Evolutionary conservation across 2,797 vertebrate genomes (phyloP), one percentile per base, ranked within the genome.

Genomic region (Danio albolineatus): DNA sequence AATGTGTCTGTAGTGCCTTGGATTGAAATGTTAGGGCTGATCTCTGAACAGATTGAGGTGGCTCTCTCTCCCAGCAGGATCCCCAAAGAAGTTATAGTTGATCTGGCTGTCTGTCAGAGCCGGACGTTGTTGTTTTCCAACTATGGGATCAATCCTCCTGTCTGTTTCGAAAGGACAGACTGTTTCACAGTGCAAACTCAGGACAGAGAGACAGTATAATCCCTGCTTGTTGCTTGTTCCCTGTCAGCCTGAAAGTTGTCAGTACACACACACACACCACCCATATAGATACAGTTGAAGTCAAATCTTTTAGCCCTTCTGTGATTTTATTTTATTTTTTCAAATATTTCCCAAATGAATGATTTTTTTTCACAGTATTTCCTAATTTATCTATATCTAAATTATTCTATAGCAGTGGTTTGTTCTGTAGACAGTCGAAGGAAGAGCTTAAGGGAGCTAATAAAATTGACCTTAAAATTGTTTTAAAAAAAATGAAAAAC

Each of bases 41-140:
- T 60, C 9, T 70, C 54, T 64, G 4, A 70, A 56, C 79, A 65
- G 88, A 83, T 89, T 87, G 72, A 87, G 88, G 89, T 82, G 90
- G 89, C 80, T 90, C 83, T 91, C 81, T 85, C 85, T 90, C 71
- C 56, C 62, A 80, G 66, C 64, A 69, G 60, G 57, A 87, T 89
- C 86, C 88, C 70, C n/a, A 43, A 86, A 88, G 86, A 72, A 82
- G 87, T 89, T 78, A 46, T 88, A 90, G 89, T 92, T 90, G 92
- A 93, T 93, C 88, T 88, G 79, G 75, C 10, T 87, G 84, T 91
- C 87, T 91, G 88, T 92, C 89, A 89, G 83, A 86, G 76, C 57
- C 71, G 60, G 67, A 73, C 62, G 84, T 71, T 83, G 85, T 87
- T 82, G 73, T 28, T 83, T 87, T 82, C 70, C 82, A 76, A 83